Evolutionary conservation across 92 coral and sea anemone genomes (phyloP).

Genomic region (Palythoa grandis): DNA sequence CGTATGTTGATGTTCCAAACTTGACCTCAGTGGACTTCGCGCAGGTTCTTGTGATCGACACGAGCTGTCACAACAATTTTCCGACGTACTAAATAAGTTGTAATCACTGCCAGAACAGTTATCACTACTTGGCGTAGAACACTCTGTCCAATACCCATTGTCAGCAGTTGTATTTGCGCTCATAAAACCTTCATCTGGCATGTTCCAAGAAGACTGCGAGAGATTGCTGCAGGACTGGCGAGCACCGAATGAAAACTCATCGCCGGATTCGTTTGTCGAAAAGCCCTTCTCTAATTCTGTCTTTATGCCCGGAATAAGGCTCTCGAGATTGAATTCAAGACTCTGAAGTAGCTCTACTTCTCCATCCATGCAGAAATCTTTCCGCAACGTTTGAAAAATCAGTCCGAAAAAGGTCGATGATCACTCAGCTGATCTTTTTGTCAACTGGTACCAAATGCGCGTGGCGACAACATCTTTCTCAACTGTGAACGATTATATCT

Average conservation of each 20-base stretch:
- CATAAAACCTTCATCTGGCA: constrained; percentile 21
- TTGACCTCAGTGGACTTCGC: constrained; percentile 21
- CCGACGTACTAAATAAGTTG: constrained; percentile 15
- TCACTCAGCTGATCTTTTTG: constrained; percentile 31
- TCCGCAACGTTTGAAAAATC: constrained; percentile 19
- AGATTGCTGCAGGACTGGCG: constrained; percentile 10
- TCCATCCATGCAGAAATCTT: constrained; percentile 51
- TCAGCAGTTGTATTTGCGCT: constrained; percentile 26
- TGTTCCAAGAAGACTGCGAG: constrained; percentile 27
- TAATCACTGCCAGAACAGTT: constrained; percentile 42
- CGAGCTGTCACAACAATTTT: constrained; percentile 9
- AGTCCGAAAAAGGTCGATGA: not conserved
- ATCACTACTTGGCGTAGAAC: constrained; percentile 43
- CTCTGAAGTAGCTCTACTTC: constrained; percentile 42
- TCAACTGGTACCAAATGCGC: constrained; percentile 29
- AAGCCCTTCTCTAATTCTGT: constrained; percentile 22
- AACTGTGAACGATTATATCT: constrained; percentile 10
- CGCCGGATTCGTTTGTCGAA: constrained; percentile 20
- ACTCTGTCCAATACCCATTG: constrained; percentile 40
- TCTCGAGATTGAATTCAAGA: constrained; percentile 44
- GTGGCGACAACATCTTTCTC: constrained; percentile 6
- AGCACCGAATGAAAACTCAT: constrained; percentile 19
- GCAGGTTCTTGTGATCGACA: constrained; percentile 20
- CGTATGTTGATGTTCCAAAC: constrained; percentile 17
- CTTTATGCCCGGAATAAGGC: constrained; percentile 41